These are phyloP conservation scores for Pelecanoides urinatrix DNA, from an alignment of 2,113 vertebrate species.

Conservation along the genomic window DNA sequence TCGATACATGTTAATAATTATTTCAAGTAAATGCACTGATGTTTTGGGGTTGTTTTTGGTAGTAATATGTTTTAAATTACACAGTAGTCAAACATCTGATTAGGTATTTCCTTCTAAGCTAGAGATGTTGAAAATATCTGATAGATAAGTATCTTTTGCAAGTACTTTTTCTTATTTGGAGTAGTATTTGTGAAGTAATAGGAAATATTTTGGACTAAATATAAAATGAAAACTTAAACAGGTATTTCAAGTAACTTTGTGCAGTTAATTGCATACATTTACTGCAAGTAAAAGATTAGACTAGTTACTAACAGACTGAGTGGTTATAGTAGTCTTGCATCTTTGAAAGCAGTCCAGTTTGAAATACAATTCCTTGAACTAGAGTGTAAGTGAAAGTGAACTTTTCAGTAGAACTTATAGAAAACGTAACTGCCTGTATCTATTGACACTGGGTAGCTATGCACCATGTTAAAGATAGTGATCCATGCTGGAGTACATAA, in stretches of 20 bases:
- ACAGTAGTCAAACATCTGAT: not conserved
- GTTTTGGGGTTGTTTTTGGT: not conserved
- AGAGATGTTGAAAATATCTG: not conserved
- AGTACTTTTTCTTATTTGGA: conserved; percentile 23
- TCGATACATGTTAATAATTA: not conserved
- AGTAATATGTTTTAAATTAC: not conserved
- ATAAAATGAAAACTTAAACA: not conserved
- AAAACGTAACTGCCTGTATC: not conserved
- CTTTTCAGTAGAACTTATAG: not conserved
- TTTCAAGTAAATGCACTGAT: conserved; percentile 27
- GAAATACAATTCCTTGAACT: not conserved
- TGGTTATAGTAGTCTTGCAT: not conserved
- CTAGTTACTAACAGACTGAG: conserved; percentile 26
- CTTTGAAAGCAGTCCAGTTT: not conserved
- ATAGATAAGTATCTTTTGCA: not conserved
- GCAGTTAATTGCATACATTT: not conserved
- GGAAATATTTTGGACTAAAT: conserved; percentile 13
- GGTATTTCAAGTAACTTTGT: not conserved
- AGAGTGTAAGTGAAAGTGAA: not conserved
- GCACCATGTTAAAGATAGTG: not conserved
- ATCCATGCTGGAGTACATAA: not conserved
- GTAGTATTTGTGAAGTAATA: conserved; percentile 44
- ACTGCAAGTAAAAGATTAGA: not conserved
- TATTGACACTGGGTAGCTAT: not conserved
- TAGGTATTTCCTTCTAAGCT: conserved; percentile 21